phyloP scores from a whole-genome alignment of 2,888 invertebrate genomes.

The Athalia cordata region DNA sequence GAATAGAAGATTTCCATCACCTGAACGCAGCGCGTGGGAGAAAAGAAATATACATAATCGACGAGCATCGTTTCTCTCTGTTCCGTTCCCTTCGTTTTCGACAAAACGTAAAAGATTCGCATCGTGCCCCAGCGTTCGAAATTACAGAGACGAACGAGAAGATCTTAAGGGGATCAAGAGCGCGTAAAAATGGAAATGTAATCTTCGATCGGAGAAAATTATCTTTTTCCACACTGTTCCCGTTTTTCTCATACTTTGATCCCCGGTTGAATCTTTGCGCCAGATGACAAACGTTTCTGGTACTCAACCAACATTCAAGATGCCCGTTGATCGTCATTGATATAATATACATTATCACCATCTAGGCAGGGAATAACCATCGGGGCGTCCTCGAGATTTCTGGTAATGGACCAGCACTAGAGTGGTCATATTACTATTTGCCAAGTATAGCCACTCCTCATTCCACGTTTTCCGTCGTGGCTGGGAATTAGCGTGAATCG shows the following conservation, averaged over 20 bases:
- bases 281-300: not conserved
- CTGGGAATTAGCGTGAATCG: constrained; percentile 59
- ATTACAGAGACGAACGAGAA: constrained; percentile 2
- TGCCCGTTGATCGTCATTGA: too few species aligned
- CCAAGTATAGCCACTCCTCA: constrained; percentile 63
- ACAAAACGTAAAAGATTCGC: too few species aligned
- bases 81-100: too few species aligned
- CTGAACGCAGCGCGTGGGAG: not conserved
- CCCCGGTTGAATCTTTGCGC: not conserved
- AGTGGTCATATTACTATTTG: constrained; percentile 62
- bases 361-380: too few species aligned
- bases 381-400: not conserved
- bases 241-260: not conserved
- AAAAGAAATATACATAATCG: too few species aligned
- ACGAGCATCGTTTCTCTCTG: too few species aligned
- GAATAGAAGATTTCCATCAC: not conserved
- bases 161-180: not conserved
- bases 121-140: not conserved
- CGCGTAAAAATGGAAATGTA: constrained; percentile 9
- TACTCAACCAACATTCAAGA: not conserved
- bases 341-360: too few species aligned
- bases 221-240: not conserved
- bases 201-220: not conserved
- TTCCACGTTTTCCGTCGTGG: constrained; percentile 61
- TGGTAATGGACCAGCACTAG: constrained; percentile 25